Conservation (phyloP, 2,113 vertebrate species). For the Plotosus lineatus region DNA sequence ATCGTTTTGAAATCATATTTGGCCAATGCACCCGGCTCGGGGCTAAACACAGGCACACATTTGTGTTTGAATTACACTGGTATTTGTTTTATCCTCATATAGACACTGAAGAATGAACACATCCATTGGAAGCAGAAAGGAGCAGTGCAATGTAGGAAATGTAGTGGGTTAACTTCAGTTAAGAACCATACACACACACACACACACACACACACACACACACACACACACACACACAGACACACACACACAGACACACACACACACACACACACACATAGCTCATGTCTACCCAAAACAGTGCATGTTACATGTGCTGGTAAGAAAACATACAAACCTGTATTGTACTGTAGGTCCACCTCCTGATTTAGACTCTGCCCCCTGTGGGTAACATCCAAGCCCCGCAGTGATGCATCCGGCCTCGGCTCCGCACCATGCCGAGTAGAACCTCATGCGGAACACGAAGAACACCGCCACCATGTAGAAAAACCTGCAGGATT, state of each 20-base stretch:
- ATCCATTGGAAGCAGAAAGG: not conserved
- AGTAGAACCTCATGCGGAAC: conserved; percentile 90
- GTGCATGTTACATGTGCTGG: not conserved
- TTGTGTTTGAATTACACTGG: not conserved
- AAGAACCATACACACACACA: not conserved
- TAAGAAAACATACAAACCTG: conserved; percentile 58
- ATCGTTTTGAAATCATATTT: conserved; percentile 86
- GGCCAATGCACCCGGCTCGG: conserved; percentile 59
- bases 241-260: too few species aligned
- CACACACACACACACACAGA: too few species aligned
- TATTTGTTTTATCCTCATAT: not conserved
- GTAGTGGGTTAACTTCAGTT: too few species aligned
- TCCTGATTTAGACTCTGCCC: conserved; percentile 79
- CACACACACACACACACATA: too few species aligned
- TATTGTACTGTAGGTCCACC: conserved; percentile 83
- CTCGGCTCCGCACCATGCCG: conserved; percentile 86
- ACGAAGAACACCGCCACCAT: conserved; percentile 86
- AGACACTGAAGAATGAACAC: not conserved
- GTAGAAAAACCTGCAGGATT: conserved; percentile 79
- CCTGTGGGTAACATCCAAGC: conserved; percentile 85
- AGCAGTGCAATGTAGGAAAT: not conserved
- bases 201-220: too few species aligned
- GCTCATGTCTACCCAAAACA: not conserved
- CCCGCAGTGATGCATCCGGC: conserved; percentile 84
- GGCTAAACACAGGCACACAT: conserved; percentile 58